These are phyloP conservation scores for Scylla paramamosain DNA, from an alignment of 1,140 invertebrate species.

Conservation along the genomic window DNA sequence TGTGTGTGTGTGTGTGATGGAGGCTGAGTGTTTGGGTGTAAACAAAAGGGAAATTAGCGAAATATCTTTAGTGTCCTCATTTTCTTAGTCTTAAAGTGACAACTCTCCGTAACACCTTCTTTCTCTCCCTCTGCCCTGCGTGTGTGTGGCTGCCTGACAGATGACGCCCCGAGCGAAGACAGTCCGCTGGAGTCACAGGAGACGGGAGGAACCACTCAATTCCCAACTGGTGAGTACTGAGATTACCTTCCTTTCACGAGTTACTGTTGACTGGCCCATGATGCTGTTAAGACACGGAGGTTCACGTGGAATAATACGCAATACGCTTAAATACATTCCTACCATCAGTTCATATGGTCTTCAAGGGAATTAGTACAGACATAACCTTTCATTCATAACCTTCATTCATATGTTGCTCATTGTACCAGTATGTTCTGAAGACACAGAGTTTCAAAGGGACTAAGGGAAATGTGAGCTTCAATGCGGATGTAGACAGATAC, in stretches of 20 bases:
- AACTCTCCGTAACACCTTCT: background rate
- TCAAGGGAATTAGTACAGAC: too few relatives aligned
- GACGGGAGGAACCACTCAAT: conserved; percentile 60
- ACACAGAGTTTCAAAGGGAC: background rate
- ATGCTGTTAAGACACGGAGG: too few relatives aligned
- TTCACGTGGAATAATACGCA: too few relatives aligned
- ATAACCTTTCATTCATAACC: background rate
- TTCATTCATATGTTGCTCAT: background rate
- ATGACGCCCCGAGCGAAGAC: conserved; percentile 70
- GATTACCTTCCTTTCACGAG: too few relatives aligned
- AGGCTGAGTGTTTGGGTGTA: too few relatives aligned
- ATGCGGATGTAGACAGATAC: background rate
- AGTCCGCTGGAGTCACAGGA: conserved; percentile 61
- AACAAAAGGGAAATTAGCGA: too few relatives aligned
- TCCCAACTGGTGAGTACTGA: conserved; percentile 57
- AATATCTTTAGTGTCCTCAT: too few relatives aligned
- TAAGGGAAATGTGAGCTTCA: background rate
- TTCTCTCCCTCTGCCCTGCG: background rate
- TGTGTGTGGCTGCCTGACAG: background rate
- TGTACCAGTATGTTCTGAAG: background rate
- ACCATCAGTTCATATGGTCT: too few relatives aligned
- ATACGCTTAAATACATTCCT: too few relatives aligned
- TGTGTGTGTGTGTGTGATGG: too few relatives aligned
- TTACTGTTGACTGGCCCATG: too few relatives aligned
- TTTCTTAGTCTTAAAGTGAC: too few relatives aligned